phyloP scores from a whole-genome alignment of 1,140 invertebrate genomes.

The Drosophila saltans region DNA sequence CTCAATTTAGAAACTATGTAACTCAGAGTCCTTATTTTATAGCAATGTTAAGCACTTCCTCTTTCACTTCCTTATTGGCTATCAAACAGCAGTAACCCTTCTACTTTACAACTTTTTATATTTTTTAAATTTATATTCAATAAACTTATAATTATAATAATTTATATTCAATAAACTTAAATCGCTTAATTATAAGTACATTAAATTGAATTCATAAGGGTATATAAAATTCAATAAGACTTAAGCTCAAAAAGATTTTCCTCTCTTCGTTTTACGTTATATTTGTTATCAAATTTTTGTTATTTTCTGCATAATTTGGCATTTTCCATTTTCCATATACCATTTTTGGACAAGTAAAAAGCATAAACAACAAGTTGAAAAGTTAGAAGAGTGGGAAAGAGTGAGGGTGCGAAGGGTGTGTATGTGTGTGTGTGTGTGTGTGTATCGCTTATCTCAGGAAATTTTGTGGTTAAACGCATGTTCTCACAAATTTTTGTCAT shows the following conservation, averaged over 20 bases:
- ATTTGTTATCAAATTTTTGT: slow-evolving; percentile 44
- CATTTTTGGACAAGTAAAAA: slow-evolving; percentile 15
- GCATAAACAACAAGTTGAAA: slow-evolving; percentile 23
- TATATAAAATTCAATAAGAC: not conserved
- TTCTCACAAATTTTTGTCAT: slow-evolving; percentile 77
- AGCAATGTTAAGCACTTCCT: too few relatives aligned
- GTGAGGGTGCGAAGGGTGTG: not conserved
- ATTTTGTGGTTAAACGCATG: slow-evolving; percentile 73
- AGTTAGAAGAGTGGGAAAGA: not conserved
- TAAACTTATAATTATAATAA: too few relatives aligned
- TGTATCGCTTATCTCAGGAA: slow-evolving; percentile 58
- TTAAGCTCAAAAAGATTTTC: not conserved
- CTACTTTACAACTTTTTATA: too few relatives aligned
- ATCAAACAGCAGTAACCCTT: too few relatives aligned
- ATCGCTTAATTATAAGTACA: too few relatives aligned
- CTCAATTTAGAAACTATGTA: too few relatives aligned
- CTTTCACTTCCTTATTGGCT: too few relatives aligned
- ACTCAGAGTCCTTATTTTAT: too few relatives aligned
- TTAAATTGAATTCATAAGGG: not conserved
- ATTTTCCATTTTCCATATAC: slow-evolving; percentile 38
- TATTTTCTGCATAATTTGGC: slow-evolving; percentile 74
- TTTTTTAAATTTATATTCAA: too few relatives aligned
- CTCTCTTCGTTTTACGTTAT: slow-evolving; percentile 32
- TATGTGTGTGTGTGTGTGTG: not conserved
- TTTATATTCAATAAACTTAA: too few relatives aligned